Conservation (phyloP, 2,888 invertebrate genomes). For the Dryococelus australis region DNA sequence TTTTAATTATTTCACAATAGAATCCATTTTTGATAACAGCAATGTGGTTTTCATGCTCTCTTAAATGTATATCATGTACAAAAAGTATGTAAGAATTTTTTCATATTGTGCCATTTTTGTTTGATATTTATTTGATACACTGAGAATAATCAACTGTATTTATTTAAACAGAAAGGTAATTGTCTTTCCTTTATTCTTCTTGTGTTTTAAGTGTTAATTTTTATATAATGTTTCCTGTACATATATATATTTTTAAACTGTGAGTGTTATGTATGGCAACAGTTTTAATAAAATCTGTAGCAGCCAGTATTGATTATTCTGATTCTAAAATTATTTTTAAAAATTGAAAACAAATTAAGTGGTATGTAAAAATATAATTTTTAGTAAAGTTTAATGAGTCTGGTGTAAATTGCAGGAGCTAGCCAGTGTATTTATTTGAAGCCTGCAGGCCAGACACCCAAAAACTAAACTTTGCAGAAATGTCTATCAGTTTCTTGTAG, state of each 20-base stretch:
- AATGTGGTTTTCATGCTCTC: neutral
- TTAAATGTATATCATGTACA: neutral
- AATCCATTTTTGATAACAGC: conserved; percentile 9
- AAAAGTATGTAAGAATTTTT: conserved; percentile 19
- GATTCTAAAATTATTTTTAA: neutral
- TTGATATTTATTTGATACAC: conserved; percentile 6
- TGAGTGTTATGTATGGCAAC: conserved; percentile 16
- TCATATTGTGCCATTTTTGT: conserved; percentile 27
- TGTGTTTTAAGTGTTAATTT: neutral
- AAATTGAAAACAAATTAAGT: neutral
- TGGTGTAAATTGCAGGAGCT: too few species aligned
- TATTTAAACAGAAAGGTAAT: neutral
- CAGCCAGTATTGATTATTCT: conserved; percentile 1
- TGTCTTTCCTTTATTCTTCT: conserved; percentile 5
- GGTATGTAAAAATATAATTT: too few species aligned
- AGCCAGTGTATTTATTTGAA: too few species aligned
- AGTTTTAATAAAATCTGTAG: conserved; percentile 16
- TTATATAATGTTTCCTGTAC: conserved; percentile 16
- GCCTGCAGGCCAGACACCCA: too few species aligned
- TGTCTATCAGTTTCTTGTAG: neutral
- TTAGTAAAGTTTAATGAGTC: too few species aligned
- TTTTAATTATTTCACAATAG: neutral
- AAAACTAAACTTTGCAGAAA: too few species aligned
- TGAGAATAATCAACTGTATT: conserved; percentile 16
- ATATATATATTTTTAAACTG: conserved; percentile 16